phyloP scores from a whole-genome alignment of 2,888 invertebrate genomes.

The Chrysolina americana region DNA sequence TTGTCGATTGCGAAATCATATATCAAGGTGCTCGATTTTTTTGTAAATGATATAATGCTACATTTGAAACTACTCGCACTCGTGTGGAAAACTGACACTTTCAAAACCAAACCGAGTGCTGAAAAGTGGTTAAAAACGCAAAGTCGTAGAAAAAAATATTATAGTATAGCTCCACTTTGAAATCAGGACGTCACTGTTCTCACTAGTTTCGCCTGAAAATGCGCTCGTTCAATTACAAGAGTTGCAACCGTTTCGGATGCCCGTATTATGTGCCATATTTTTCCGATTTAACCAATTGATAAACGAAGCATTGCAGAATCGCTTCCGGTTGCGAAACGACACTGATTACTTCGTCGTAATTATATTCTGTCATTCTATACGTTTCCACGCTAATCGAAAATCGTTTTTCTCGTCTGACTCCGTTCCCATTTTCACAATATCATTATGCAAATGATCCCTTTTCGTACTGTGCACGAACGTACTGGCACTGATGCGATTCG shows the following conservation, averaged over 20 bases:
- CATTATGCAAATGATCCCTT: conserved; percentile 15
- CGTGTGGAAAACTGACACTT: no score
- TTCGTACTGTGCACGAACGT: neutral
- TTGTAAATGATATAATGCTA: no score
- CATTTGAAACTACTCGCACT: no score
- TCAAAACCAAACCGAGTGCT: no score
- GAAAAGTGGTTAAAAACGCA: no score
- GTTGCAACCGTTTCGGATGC: conserved; percentile 56
- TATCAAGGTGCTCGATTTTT: no score
- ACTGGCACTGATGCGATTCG: conserved; percentile 20
- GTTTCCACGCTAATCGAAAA: conserved; percentile 32
- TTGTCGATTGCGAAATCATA: no score
- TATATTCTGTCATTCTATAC: conserved; percentile 29
- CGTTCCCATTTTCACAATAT: conserved; percentile 18
- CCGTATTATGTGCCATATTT: conserved; percentile 49
- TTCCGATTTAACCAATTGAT: conserved; percentile 51
- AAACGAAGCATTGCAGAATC: conserved; percentile 43
- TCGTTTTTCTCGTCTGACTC: conserved; percentile 28
- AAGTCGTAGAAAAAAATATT: no score
- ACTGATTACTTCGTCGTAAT: conserved; percentile 33
- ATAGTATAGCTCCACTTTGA: no score
- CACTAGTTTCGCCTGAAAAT: conserved; percentile 19
- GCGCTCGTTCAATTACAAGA: conserved; percentile 54
- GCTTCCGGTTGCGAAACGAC: conserved; percentile 33
- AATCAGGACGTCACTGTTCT: neutral